A percentile compares a stretch with the other conserved stretches of the same genome.
Evolutionary conservation across 2,113 vertebrate species (phyloP).

Genomic region (Podiceps cristatus): DNA sequence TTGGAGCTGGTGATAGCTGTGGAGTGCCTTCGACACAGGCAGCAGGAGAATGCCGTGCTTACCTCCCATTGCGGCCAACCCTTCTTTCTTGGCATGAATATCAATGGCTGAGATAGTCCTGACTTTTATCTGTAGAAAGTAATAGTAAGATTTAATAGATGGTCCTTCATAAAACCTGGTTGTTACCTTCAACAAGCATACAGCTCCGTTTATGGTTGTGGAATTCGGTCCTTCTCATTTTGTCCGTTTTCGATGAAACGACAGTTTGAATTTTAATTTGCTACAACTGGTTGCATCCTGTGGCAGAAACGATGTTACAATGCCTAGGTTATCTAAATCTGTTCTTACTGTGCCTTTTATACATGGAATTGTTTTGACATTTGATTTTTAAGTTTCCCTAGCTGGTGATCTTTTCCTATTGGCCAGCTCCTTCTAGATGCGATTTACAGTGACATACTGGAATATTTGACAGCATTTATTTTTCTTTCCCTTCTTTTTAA

Average conservation of each 20-base stretch:
- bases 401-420: not conserved
- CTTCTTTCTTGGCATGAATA: not conserved
- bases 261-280: not conserved
- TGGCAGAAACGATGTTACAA: not conserved
- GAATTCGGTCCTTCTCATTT: not conserved
- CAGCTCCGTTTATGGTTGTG: not conserved
- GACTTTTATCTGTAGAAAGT: not conserved
- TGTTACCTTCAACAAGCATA: not conserved
- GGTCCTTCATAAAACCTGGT: not conserved
- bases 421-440: not conserved
- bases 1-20: not conserved
- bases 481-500: not conserved
- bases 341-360: not conserved
- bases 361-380: not conserved
- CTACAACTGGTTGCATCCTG: not conserved
- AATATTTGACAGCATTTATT: not conserved
- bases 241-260: not conserved
- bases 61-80: not conserved
- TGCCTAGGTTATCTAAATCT: not conserved
- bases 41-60: not conserved
- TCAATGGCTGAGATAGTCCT: no score
- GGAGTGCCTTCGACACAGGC: not conserved
- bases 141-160: not conserved
- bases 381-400: not conserved
- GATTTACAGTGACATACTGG: not conserved